A percentile compares a stretch with the other conserved stretches of the same genome.
These are phyloP conservation scores for Cercopithecus diana DNA, from an alignment of 2,797 vertebrate species.

Conservation along the genomic window DNA sequence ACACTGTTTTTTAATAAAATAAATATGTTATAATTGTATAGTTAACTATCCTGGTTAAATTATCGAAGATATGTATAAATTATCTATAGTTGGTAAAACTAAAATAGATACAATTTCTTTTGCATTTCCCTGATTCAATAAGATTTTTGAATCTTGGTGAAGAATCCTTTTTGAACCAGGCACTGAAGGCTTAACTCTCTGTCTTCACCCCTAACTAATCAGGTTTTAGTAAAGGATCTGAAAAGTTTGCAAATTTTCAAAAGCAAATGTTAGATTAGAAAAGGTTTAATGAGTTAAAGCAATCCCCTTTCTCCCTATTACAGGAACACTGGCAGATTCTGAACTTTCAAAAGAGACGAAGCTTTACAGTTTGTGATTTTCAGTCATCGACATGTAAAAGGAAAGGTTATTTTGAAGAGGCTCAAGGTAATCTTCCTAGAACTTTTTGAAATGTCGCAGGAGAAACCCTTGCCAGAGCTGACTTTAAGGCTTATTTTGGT, in stretches of 20 bases:
- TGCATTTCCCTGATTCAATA: not conserved
- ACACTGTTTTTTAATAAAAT: conserved; percentile 12
- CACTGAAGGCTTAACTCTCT: not conserved
- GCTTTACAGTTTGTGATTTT: not conserved
- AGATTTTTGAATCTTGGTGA: not conserved
- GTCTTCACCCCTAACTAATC: conserved; percentile 11
- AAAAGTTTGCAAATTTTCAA: not conserved
- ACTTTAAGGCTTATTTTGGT: not conserved
- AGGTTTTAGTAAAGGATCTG: not conserved
- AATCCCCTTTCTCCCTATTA: not conserved
- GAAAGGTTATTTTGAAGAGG: not conserved
- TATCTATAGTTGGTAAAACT: not conserved
- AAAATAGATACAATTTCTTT: not conserved
- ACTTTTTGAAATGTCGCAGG: not conserved
- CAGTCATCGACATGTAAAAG: not conserved
- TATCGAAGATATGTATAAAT: not conserved
- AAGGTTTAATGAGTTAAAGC: not conserved
- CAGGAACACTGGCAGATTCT: not conserved
- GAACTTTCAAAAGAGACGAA: not conserved
- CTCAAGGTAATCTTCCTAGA: not conserved
- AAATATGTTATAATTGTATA: not conserved
- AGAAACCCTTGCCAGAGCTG: not conserved
- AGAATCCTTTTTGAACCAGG: not conserved
- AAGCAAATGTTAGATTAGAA: not conserved
- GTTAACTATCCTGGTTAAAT: not conserved